Percentiles rank a stretch among this genome's conserved stretches.
Evolutionary conservation across 2,113 vertebrate species (phyloP).

Genomic region (Enhydra lutris): DNA sequence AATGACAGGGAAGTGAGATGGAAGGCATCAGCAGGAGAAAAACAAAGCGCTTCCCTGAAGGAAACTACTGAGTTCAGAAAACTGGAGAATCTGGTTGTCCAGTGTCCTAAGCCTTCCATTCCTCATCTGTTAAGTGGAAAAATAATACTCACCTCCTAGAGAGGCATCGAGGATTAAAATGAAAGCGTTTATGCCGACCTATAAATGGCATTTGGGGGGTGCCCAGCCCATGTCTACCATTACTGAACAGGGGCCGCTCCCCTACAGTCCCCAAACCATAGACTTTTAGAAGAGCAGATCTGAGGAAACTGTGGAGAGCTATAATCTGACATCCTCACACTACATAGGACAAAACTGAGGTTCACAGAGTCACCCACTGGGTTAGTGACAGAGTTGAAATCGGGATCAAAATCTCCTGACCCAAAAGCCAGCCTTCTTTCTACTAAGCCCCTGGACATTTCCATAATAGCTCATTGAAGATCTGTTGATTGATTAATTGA

Average conservation of each 20-base stretch:
- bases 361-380: background rate
- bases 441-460: background rate
- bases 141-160: background rate
- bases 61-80: background rate
- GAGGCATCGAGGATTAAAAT: background rate
- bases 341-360: background rate
- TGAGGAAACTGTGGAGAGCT: background rate
- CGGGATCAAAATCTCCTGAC: background rate
- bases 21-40: background rate
- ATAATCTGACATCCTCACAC: background rate
- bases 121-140: background rate
- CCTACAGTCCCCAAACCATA: background rate
- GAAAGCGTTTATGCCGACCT: background rate
- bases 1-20: background rate
- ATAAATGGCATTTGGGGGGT: background rate
- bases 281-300: background rate
- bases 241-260: background rate
- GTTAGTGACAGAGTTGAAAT: background rate
- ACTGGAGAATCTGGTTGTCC: background rate
- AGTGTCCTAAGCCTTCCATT: background rate
- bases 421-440: background rate
- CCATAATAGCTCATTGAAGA: background rate
- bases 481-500: background rate
- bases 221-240: background rate
- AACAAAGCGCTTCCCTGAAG: background rate